Evolutionary conservation across 1,140 invertebrate genomes (phyloP), one percentile per base, ranked within the genome.

Genomic region (Reticulitermes speratus): DNA sequence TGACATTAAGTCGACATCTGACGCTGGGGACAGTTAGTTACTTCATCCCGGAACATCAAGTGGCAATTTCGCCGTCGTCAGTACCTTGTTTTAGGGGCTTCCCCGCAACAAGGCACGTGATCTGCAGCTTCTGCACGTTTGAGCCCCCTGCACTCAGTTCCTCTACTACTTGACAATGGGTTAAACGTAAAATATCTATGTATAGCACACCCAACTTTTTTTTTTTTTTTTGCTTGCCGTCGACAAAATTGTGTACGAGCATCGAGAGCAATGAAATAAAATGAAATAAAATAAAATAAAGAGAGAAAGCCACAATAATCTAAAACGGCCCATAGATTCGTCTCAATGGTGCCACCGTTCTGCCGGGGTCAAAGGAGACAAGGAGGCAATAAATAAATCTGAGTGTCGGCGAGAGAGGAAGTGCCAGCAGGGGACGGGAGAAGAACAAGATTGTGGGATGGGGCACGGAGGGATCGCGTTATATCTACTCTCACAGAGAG

Each of bases 301-400:
- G 48, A 44, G n/a, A 84, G 83, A 84, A 52, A 52, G 44, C 83
- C 85, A 86, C 85, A 86, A 86, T 86, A 86, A 65, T 86, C 69
- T 75, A 82, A 86, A 86, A 86, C 85, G 75, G 75, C 69, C 85
- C 69, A 86, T 86, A 86, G 85, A 86, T 86, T 83, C 69, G 23
- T 82, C 30, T 86, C 75, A 86, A 86, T 86, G 85, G 85, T 38
- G 85, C 52, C 85, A 86, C 75, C 85, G 75, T 44, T 86, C 85
- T 75, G 55, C 23, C 44, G 30, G 85, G 85, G 85, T 75, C 75
- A 75, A 86, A 86, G 75, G 52, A 48, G 85, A 44, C 65, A 9
- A n/a, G 59, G 81, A 82, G 85, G 69, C 75, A 86, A 86, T 86
- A 86, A 86, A 86, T 86, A 65, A 75, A 82, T 32, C 52, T n/a